phyloP scores from a whole-genome alignment of 2,888 invertebrate genomes.

The Drosophila histrio region DNA sequence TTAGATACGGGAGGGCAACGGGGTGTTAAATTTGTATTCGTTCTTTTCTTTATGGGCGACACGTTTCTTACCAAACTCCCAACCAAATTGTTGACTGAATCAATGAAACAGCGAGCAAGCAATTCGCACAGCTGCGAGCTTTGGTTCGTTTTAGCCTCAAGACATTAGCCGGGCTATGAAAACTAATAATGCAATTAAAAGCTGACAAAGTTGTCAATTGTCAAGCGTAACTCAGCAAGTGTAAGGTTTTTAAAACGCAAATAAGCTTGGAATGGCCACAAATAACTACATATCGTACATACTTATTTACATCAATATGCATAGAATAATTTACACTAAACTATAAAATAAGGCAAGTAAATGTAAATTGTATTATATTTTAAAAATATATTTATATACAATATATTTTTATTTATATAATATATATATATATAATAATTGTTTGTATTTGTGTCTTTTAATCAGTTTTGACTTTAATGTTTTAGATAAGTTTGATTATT shows the following conservation, averaged over 20 bases:
- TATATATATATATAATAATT: too few species aligned
- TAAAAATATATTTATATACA: too few species aligned
- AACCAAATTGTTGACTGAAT: constrained; percentile 23
- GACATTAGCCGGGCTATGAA: constrained; percentile 50
- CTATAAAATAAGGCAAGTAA: not conserved
- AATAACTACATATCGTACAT: constrained; percentile 1
- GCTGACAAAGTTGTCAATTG: constrained; percentile 70
- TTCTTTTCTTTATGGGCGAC: constrained; percentile 22
- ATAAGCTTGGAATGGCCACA: constrained; percentile 41
- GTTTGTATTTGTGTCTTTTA: too few species aligned
- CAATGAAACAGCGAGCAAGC: constrained; percentile 1
- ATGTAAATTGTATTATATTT: not conserved
- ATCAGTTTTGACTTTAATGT: too few species aligned
- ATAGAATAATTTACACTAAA: not conserved
- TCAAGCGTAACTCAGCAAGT: constrained; percentile 54
- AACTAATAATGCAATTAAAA: constrained; percentile 76
- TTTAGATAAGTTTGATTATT: too few species aligned
- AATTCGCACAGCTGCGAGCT: not conserved
- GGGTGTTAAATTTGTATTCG: constrained; percentile 35
- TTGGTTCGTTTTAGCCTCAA: not conserved
- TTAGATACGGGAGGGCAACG: not conserved
- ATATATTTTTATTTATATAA: too few species aligned
- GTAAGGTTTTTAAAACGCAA: constrained; percentile 70
- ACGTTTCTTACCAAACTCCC: constrained; percentile 11
- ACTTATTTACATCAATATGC: not conserved